A percentile compares a stretch with the other conserved stretches of the same genome.
Evolutionary conservation across 2,113 vertebrate genomes (phyloP).

Genomic region (Circaetus gallicus): DNA sequence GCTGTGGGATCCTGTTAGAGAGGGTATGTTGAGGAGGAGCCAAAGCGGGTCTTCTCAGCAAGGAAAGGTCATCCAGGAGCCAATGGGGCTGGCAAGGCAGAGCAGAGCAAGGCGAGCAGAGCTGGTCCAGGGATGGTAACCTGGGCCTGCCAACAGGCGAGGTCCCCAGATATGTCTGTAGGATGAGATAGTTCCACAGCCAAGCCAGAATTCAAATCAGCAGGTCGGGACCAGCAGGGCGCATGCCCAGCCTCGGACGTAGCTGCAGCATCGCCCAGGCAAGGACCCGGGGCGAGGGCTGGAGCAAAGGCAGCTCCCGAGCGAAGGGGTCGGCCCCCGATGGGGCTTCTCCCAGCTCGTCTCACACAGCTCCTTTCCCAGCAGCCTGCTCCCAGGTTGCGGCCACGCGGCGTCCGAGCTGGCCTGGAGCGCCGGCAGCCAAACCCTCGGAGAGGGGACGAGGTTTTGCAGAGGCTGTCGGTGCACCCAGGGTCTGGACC

Average conservation of each 20-base stretch:
- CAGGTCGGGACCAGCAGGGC: neutral
- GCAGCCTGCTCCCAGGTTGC: neutral
- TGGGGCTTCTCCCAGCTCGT: neutral
- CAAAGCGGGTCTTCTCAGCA: neutral
- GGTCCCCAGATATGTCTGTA: neutral
- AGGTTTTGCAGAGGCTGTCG: neutral
- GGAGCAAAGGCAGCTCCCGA: neutral
- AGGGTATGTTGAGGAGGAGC: fast-evolving
- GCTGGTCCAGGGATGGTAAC: neutral
- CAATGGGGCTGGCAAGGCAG: neutral
- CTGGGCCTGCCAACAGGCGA: neutral
- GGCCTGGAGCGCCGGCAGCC: neutral
- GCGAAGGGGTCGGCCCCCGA: fast-evolving
- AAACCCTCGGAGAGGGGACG: fast-evolving
- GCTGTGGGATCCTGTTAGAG: neutral
- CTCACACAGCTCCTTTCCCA: neutral
- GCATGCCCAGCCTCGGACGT: fast-evolving
- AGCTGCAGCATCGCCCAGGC: neutral
- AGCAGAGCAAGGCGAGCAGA: neutral
- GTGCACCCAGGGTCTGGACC: neutral
- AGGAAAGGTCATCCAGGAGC: neutral
- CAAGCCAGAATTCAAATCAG: neutral
- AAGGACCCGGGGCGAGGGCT: neutral
- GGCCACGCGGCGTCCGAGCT: neutral
- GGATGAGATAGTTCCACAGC: neutral